Evolutionary conservation across 1,140 invertebrate species (phyloP).

Genomic region (Nymphalis io): DNA sequence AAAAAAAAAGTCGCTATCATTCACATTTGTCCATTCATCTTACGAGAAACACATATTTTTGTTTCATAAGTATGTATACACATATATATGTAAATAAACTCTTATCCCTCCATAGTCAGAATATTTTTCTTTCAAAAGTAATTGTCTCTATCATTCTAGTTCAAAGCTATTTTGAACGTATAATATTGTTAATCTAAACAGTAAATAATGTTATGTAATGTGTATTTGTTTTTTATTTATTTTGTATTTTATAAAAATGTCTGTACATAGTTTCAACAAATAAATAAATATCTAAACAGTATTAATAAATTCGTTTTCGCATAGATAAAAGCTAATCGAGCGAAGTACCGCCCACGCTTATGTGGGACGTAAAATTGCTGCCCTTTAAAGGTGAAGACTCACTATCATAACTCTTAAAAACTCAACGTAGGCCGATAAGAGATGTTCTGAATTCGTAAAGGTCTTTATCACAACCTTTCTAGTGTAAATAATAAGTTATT

Average conservation of each 20-base stretch:
- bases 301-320: conserved; percentile 11
- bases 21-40: too few species aligned
- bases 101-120: too few species aligned
- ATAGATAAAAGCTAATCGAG: conserved; percentile 8
- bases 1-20: too few species aligned
- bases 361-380: conserved; percentile 38
- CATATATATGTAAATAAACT: too few species aligned
- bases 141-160: background rate
- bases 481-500: too few species aligned
- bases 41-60: too few species aligned
- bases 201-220: too few species aligned
- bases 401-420: conserved; percentile 16
- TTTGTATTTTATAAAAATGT: too few species aligned
- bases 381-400: conserved; percentile 50
- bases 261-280: too few species aligned
- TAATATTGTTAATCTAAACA: conserved; percentile 1
- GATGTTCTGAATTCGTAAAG: conserved; percentile 8
- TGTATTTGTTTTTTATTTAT: too few species aligned
- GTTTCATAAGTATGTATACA: too few species aligned
- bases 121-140: background rate
- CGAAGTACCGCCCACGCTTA: conserved; percentile 31
- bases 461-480: background rate
- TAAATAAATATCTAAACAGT: conserved; percentile 7
- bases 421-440: conserved; percentile 9
- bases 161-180: background rate